phyloP scores from a whole-genome alignment of 2,888 invertebrate genomes.

The Phalangium opilio region DNA sequence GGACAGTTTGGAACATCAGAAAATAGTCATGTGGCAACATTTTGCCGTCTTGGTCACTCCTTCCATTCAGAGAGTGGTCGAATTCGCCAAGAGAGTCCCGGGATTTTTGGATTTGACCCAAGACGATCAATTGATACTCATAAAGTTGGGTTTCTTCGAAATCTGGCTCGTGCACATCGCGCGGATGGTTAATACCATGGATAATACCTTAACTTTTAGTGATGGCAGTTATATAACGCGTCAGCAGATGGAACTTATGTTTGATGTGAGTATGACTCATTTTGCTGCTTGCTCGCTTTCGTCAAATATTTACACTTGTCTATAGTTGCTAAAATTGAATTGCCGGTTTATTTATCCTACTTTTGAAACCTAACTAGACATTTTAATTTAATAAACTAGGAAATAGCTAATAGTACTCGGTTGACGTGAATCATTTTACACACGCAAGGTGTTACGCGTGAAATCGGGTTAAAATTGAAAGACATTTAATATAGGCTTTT shows the following conservation, averaged over 20 bases:
- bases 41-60: slow-evolving; percentile 77
- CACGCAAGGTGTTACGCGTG: no score
- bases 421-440: no score
- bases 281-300: no score
- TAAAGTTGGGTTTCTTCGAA: slow-evolving; percentile 93
- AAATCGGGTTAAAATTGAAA: no score
- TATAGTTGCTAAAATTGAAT: no score
- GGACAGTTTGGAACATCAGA: slow-evolving; percentile 44
- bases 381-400: no score
- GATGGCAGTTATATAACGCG: slow-evolving; percentile 71
- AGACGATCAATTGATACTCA: slow-evolving; percentile 90
- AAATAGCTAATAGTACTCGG: no score
- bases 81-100: slow-evolving; percentile 88
- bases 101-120: slow-evolving; percentile 76
- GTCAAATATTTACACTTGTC: no score
- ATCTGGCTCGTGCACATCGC: slow-evolving; percentile 81
- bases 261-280: slow-evolving; percentile 77
- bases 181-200: slow-evolving; percentile 53
- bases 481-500: no score
- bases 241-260: slow-evolving; percentile 68
- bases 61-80: slow-evolving; percentile 80
- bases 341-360: no score
- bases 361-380: no score
- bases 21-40: slow-evolving; percentile 74
- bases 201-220: slow-evolving; percentile 60